Evolutionary conservation across 2,113 vertebrate species (phyloP), one percentile per base, ranked within the genome.

Genomic region (Cynopterus brachyotis): DNA sequence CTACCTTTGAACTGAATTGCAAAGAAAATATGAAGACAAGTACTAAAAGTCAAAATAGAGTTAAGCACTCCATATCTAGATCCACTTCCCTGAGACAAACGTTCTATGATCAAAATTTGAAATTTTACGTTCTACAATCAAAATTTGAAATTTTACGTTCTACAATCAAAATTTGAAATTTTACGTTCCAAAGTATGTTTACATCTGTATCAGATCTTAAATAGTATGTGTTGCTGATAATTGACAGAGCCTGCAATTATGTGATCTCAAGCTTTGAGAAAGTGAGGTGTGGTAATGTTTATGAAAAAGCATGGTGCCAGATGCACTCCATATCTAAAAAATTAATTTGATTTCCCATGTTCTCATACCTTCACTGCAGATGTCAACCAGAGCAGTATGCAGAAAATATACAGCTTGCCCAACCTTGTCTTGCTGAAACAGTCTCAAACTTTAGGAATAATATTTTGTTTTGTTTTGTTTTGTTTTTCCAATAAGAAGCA

Each of bases 301-400:
- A 70, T 94, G 90, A 98, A 96, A 79, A 86, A 89, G 5, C 84
- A 95, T 95, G 37, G 76, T 96, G 82, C 83, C 96, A 98, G 96
- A 97, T 96, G 97, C 85, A 97, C 66, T 95, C 73, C 59, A 64
- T 64, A 86, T 91, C 91, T 97, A 96, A 95, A 98, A 98, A 97
- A 97, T 95, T 90, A 96, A 96, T 97, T 92, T 93, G 96, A 98
- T 96, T 96, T 75, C 89, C 97, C 95, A 84, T 95, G 95, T 98
- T 98, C 96, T 93, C 97, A n/a, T 73, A 94, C 90, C 96, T 93
- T 90, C 96, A 96, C 92, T 84, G 76, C 47, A 97, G 89, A 97
- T 97, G 86, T 96, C 94, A 97, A 95, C 91, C 84, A 91, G 86
- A 97, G 55, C 13, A 28, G 97, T 94, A 95, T 59, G 91, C 92